Conservation (phyloP, 2,113 vertebrate species). For the Pteruthius melanotis region DNA sequence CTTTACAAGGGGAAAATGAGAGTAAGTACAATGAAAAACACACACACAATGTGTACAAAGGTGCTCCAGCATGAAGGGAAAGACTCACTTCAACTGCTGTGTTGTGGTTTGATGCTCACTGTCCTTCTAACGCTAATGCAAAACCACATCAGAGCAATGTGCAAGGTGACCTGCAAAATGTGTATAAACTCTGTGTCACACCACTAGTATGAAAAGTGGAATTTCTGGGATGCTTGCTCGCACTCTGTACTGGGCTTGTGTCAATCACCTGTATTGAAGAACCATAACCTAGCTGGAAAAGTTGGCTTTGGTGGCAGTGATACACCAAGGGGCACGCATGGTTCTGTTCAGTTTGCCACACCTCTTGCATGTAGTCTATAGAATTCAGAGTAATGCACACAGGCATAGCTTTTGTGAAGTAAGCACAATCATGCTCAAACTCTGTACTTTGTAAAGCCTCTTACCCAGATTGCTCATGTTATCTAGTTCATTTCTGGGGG, state of each 20-base stretch:
- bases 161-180: background rate
- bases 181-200: background rate
- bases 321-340: background rate
- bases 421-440: background rate
- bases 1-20: background rate
- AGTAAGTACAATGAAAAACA: background rate
- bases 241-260: background rate
- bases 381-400: background rate
- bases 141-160: background rate
- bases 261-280: background rate
- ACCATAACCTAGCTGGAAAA: background rate
- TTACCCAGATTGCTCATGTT: conserved; percentile 20
- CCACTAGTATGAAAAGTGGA: background rate
- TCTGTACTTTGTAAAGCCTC: background rate
- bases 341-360: background rate
- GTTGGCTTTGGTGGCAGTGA: background rate
- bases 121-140: background rate
- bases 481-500: conserved; percentile 2
- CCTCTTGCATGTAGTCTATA: background rate
- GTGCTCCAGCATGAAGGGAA: background rate
- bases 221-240: background rate
- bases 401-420: background rate
- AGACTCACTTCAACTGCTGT: background rate
- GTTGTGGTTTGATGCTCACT: background rate
- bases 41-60: background rate